A percentile compares a stretch with the other conserved stretches of the same genome.
Evolutionary conservation across 2,113 vertebrate species (phyloP).

Genomic region (Melospiza georgiana): DNA sequence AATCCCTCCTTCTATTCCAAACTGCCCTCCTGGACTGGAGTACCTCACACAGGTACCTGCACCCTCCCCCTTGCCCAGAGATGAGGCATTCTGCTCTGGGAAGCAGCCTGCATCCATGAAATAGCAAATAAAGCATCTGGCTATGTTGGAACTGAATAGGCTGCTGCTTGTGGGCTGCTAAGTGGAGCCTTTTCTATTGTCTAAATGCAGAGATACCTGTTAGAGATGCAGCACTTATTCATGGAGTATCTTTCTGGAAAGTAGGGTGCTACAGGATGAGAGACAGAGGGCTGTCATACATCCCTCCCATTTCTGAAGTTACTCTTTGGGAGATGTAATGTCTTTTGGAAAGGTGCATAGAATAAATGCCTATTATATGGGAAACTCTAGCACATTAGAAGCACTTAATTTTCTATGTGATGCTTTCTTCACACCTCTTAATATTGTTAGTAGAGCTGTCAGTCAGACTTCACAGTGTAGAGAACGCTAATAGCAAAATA

Average conservation of each 20-base stretch:
- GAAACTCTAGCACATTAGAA: neutral
- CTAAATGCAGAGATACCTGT: neutral
- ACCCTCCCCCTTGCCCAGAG: neutral
- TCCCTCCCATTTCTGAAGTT: neutral
- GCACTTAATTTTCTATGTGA: neutral
- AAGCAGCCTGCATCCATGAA: neutral
- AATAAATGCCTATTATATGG: neutral
- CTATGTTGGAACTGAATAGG: neutral
- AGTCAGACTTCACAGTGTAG: neutral
- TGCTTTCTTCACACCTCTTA: neutral
- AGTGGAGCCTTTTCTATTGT: neutral
- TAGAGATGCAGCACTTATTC: neutral
- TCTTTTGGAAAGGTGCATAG: neutral
- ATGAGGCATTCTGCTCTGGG: neutral
- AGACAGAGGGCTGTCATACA: neutral
- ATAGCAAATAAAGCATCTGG: neutral
- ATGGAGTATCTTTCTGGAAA: neutral
- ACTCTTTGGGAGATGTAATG: neutral
- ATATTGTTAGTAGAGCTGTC: neutral
- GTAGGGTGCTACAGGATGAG: neutral
- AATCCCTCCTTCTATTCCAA: conserved; percentile 23
- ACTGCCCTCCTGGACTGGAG: conserved; percentile 77
- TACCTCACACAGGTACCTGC: conserved; percentile 76
- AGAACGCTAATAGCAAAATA: neutral
- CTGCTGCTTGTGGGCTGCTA: neutral